A percentile compares a stretch with the other conserved stretches of the same genome.
Evolutionary conservation across 2,113 vertebrate genomes (phyloP).

Genomic region (Numenius arquata): DNA sequence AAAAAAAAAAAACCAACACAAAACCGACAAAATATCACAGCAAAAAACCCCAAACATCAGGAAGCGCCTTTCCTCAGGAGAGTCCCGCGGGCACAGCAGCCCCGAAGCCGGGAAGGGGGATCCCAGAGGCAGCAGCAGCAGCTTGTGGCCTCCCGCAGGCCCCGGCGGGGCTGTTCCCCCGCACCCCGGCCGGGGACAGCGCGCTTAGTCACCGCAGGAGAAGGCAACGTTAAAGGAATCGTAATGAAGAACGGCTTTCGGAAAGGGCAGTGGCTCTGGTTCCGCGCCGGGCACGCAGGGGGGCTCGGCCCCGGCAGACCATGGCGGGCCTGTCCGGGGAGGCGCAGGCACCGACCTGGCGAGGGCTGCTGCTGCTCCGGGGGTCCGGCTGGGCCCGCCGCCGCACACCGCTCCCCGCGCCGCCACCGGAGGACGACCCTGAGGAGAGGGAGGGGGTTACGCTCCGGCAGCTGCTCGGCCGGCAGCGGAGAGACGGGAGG

Average conservation of each 20-base stretch:
- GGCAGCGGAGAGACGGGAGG: too few species aligned
- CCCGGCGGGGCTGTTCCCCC: not conserved
- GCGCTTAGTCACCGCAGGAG: too few species aligned
- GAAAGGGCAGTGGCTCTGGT: not conserved
- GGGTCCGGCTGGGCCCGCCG: not conserved
- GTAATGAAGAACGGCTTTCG: accelerated
- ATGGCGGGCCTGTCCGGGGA: not conserved
- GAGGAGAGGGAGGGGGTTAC: not conserved
- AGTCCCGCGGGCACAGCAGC: accelerated
- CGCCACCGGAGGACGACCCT: not conserved
- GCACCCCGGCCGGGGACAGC: not conserved
- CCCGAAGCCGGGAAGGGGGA: accelerated
- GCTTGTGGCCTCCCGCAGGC: not conserved
- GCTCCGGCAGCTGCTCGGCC: not conserved
- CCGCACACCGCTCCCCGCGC: not conserved
- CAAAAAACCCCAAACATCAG: too few species aligned
- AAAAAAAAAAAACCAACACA: too few species aligned
- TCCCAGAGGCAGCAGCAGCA: too few species aligned
- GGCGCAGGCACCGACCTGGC: not conserved
- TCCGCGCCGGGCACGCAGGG: not conserved
- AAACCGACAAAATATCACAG: too few species aligned
- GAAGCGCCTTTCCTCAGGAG: accelerated
- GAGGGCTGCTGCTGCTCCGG: not conserved
- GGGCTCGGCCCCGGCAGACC: not conserved
- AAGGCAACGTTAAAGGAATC: accelerated